Conservation (phyloP, 2,888 invertebrate species). For the Parnassius apollo region DNA sequence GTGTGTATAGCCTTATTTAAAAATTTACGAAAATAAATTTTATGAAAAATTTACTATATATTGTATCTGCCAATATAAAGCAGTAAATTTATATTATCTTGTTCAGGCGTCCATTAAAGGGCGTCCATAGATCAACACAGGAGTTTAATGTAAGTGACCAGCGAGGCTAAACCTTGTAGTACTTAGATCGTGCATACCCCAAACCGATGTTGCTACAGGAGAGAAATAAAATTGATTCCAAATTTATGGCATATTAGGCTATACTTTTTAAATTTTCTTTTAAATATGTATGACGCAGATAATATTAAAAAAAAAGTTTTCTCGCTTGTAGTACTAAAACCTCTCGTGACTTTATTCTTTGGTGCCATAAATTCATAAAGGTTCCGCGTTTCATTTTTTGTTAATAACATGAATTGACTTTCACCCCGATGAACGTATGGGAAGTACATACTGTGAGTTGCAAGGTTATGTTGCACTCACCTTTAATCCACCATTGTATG, state of each 20-base stretch:
- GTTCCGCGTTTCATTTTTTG: constrained; percentile 2
- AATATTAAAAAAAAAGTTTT: constrained; percentile 30
- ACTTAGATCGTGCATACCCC: constrained; percentile 49
- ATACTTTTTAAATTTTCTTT: too few species aligned
- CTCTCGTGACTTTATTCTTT: constrained; percentile 5
- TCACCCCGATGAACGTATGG: constrained; percentile 3
- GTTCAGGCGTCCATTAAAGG: constrained; percentile 80
- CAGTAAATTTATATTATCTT: constrained; percentile 48
- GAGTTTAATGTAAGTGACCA: constrained; percentile 79
- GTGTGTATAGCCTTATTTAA: constrained; percentile 3
- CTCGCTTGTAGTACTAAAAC: constrained; percentile 32
- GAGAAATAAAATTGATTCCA: constrained; percentile 1
- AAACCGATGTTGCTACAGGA: neutral
- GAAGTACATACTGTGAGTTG: constrained; percentile 12
- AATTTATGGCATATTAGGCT: too few species aligned
- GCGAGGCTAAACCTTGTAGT: constrained; percentile 41
- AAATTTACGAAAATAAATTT: too few species aligned
- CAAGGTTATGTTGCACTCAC: constrained; percentile 4
- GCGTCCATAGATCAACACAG: constrained; percentile 75
- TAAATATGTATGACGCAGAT: too few species aligned
- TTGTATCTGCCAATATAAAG: neutral
- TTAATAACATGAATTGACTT: neutral
- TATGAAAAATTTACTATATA: constrained; percentile 4
- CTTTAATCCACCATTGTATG: constrained; percentile 4
- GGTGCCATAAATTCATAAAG: constrained; percentile 9